Base-by-base conservation (phyloP, 2,888 invertebrate genomes). In the Amphipoea oculea region DNA sequence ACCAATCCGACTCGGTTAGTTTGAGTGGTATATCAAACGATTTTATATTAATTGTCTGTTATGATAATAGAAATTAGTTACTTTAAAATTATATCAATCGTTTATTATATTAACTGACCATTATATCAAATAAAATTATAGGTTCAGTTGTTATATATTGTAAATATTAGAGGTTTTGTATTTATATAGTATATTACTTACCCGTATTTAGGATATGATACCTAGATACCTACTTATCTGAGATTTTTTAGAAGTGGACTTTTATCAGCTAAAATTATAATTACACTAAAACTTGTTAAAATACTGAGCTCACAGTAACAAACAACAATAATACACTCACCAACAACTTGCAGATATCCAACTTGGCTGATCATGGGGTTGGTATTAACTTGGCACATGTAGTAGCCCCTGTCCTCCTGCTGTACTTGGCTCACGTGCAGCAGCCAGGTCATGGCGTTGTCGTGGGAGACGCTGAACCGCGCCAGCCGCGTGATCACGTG, bases 301-400 rank as follows among this genome's bases (percentile, higher is more conserved):
- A 54, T 40, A 23, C 7, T 36, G 14, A 7, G 7, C 1, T 36
- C 5, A 57, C 5, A 40, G 11, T 40, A 48, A 48, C 4, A 45
- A 73, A 6, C n/a, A n/a, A n/a, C 57, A 45, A 29, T 17, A 7
- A 12, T 3, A 23, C n/a, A 90, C 98, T 98, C 94, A 99, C 99
- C 99, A 63, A 99, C 99, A 83, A 99, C 99, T 96, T 99, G 99
- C 66, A 99, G 97, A 94, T 98, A 99, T 80, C 99, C 99, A 62
- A 99, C 99, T 97, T 99, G 99, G 93, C 98, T 99, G 93, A 99
- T 99, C 99, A 99, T 99, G 0, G 99, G 99, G 95, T 98, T 98
- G 71, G 99, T 99, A 96, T 99, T 99, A 89, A 98, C 97, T 96
- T 99, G 98, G 95, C 98, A 99, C 98, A 98, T 98, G 96, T 98